Evolutionary conservation across 2,888 invertebrate genomes (phyloP).

Genomic region (Mythimna lalbum): DNA sequence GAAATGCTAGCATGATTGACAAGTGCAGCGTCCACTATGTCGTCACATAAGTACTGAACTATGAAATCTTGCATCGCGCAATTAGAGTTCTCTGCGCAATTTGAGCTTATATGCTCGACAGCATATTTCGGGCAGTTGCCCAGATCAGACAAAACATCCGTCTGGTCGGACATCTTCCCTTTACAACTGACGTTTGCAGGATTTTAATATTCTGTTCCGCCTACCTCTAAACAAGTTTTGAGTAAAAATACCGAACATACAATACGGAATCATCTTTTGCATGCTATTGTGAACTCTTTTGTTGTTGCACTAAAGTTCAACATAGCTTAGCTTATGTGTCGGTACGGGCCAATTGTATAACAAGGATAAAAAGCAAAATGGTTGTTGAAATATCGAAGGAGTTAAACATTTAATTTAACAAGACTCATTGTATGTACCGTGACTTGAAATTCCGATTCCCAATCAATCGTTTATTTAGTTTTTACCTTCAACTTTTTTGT

Average conservation of each 20-base stretch:
- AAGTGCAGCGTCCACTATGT: too few species aligned
- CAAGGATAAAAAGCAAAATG: background rate
- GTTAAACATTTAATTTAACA: background rate
- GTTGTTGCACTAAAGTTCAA: too few species aligned
- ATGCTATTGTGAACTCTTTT: background rate
- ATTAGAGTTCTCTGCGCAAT: too few species aligned
- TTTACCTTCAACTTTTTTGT: conserved; percentile 19
- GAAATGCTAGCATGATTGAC: background rate
- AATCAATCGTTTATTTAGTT: conserved; percentile 22
- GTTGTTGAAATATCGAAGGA: background rate
- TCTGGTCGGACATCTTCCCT: too few species aligned
- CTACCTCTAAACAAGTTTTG: background rate
- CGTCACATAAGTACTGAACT: too few species aligned
- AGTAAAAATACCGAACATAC: background rate
- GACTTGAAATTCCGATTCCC: conserved; percentile 1
- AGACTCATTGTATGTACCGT: background rate
- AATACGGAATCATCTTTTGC: background rate
- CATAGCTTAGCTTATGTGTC: too few species aligned
- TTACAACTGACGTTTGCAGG: too few species aligned
- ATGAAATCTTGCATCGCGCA: too few species aligned
- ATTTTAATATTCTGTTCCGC: too few species aligned
- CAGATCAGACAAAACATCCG: too few species aligned
- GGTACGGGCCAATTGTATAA: background rate
- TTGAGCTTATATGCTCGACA: too few species aligned
- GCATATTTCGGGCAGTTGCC: too few species aligned